A percentile compares a stretch with the other conserved stretches of the same genome.
These are phyloP conservation scores for Muraenolepis orangiensis DNA, from an alignment of 2,797 vertebrate species.

Conservation along the genomic window DNA sequence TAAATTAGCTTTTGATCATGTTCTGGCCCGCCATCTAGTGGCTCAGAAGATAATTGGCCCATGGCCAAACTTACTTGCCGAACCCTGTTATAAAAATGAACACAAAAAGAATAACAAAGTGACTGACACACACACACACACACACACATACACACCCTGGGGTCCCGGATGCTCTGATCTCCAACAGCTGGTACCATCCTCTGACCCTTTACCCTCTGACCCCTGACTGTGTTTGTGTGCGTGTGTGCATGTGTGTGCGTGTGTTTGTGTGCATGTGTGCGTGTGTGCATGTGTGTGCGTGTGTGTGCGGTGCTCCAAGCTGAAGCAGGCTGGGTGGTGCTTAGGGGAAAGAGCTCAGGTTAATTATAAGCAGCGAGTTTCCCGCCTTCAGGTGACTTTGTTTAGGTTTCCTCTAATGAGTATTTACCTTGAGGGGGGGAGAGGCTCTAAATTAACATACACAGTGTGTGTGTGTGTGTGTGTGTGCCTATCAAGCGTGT, in stretches of 20 bases:
- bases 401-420: background rate
- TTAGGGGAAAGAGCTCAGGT: background rate
- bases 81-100: too few relatives aligned
- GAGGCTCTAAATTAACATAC: background rate
- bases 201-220: constrained; percentile 27
- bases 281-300: background rate
- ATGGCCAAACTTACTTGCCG: too few relatives aligned
- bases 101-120: too few relatives aligned
- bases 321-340: background rate
- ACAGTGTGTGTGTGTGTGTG: constrained; percentile 9
- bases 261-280: background rate
- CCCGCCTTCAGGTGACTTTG: background rate
- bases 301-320: background rate
- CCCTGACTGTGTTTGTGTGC: background rate
- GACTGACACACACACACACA: background rate
- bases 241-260: background rate
- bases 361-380: background rate
- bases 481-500: constrained; percentile 5
- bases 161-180: constrained; percentile 3
- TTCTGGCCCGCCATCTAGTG: too few relatives aligned
- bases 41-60: too few relatives aligned
- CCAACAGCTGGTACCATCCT: constrained; percentile 8
- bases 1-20: too few relatives aligned
- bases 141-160: background rate
- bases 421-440: background rate